Evolutionary conservation across 2,888 invertebrate genomes (phyloP).

Genomic region (Silvanus unidentatus): DNA sequence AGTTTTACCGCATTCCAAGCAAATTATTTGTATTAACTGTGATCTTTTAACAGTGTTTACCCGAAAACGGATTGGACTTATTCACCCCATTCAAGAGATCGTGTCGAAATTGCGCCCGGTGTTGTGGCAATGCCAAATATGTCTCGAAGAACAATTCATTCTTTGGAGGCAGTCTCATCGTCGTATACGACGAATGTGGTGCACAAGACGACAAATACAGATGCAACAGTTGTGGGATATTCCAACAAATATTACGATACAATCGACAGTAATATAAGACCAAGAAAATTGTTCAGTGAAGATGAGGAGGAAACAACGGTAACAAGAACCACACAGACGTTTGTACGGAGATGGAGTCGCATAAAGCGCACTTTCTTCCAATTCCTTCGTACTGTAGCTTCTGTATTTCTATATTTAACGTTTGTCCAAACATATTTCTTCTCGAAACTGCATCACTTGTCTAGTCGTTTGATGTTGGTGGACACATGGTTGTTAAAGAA

Average conservation of each 20-base stretch:
- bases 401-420: slow-evolving; percentile 21
- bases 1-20: background rate
- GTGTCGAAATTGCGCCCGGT: slow-evolving; percentile 73
- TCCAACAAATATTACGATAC: background rate
- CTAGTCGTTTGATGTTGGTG: slow-evolving; percentile 40
- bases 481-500: slow-evolving; percentile 43
- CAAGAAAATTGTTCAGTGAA: slow-evolving; percentile 24
- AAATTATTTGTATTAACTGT: too few species aligned
- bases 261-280: slow-evolving; percentile 4
- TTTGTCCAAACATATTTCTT: slow-evolving; percentile 31
- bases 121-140: slow-evolving; percentile 83
- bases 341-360: slow-evolving; percentile 5
- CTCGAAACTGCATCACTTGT: slow-evolving; percentile 33
- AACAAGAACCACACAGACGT: slow-evolving; percentile 12
- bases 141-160: slow-evolving; percentile 66
- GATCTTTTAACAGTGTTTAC: too few species aligned
- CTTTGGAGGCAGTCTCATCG: slow-evolving; percentile 20
- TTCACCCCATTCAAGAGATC: slow-evolving; percentile 73
- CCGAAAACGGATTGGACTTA: slow-evolving; percentile 92
- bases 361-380: slow-evolving; percentile 1
- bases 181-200: slow-evolving; percentile 17
- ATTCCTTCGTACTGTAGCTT: slow-evolving; percentile 15
- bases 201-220: slow-evolving; percentile 38
- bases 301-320: slow-evolving; percentile 17
- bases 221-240: slow-evolving; percentile 11